These are phyloP conservation scores for Heliconius melpomene DNA, from an alignment of 1,140 invertebrate genomes.

Conservation along the genomic window DNA sequence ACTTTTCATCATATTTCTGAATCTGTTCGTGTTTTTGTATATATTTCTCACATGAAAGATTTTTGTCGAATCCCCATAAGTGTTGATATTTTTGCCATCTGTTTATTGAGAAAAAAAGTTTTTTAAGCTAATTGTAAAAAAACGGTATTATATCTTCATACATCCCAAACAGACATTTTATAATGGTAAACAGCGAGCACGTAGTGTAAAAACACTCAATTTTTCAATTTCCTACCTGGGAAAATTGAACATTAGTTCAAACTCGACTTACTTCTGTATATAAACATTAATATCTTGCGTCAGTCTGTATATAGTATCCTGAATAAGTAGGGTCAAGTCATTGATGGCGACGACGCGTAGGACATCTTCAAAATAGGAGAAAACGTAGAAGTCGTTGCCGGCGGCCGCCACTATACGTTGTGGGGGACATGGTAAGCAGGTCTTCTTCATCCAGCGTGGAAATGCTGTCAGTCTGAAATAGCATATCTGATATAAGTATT, in stretches of 20 bases:
- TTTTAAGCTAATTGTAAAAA: background rate
- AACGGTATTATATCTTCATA: too few relatives aligned
- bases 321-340: constrained; percentile 84
- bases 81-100: constrained; percentile 90
- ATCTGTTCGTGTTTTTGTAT: constrained; percentile 86
- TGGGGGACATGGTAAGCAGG: constrained; percentile 87
- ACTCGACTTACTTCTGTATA: constrained; percentile 81
- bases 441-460: constrained; percentile 92
- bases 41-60: constrained; percentile 88
- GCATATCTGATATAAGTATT: too few relatives aligned
- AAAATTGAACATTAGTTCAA: too few relatives aligned
- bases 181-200: too few relatives aligned
- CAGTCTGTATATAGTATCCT: constrained; percentile 74
- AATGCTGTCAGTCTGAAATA: constrained; percentile 85
- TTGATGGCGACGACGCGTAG: constrained; percentile 84
- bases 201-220: too few relatives aligned
- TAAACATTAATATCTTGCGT: constrained; percentile 84
- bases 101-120: constrained; percentile 31
- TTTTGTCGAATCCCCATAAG: constrained; percentile 92
- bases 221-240: background rate
- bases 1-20: constrained; percentile 90
- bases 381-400: constrained; percentile 82
- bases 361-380: constrained; percentile 90
- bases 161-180: too few relatives aligned
- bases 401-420: constrained; percentile 79